Conservation (phyloP, 2,888 invertebrate species). For the Drosophila algonquin region DNA sequence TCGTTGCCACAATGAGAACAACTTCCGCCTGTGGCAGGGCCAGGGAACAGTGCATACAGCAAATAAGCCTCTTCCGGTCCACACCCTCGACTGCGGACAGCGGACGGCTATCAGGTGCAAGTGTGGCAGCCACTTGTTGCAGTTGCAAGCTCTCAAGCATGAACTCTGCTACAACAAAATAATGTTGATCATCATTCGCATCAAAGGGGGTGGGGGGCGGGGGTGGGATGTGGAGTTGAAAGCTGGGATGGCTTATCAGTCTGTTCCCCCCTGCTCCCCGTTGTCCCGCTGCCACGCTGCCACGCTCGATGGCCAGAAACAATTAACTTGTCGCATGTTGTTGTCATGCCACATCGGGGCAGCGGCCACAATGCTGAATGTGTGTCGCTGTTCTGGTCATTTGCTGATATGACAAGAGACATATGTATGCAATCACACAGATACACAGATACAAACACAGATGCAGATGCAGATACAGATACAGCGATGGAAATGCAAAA, state of each 20-base stretch:
- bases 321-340: slow-evolving; percentile 62
- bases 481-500: slow-evolving; percentile 35
- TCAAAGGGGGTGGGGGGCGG: background rate
- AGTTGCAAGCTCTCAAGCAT: slow-evolving; percentile 35
- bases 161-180: slow-evolving; percentile 15
- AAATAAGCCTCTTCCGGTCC: slow-evolving; percentile 67
- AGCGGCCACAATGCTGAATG: slow-evolving; percentile 34
- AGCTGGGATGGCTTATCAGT: slow-evolving; percentile 13
- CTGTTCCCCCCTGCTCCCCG: no score
- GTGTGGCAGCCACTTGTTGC: slow-evolving; percentile 38
- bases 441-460: background rate
- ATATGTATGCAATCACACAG: slow-evolving; percentile 11
- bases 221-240: background rate
- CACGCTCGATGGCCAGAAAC: slow-evolving; percentile 46
- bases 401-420: slow-evolving; percentile 43
- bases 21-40: slow-evolving; percentile 46
- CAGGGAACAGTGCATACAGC: slow-evolving; percentile 12
- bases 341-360: slow-evolving; percentile 31
- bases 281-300: no score
- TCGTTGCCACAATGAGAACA: slow-evolving; percentile 7
- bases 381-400: slow-evolving; percentile 36
- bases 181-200: slow-evolving; percentile 3
- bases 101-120: slow-evolving; percentile 16
- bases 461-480: slow-evolving; percentile 5
- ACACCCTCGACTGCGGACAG: background rate